Evolutionary conservation across 2,888 invertebrate genomes (phyloP), one percentile per base, ranked within the genome.

Genomic region (Archips xylosteana): DNA sequence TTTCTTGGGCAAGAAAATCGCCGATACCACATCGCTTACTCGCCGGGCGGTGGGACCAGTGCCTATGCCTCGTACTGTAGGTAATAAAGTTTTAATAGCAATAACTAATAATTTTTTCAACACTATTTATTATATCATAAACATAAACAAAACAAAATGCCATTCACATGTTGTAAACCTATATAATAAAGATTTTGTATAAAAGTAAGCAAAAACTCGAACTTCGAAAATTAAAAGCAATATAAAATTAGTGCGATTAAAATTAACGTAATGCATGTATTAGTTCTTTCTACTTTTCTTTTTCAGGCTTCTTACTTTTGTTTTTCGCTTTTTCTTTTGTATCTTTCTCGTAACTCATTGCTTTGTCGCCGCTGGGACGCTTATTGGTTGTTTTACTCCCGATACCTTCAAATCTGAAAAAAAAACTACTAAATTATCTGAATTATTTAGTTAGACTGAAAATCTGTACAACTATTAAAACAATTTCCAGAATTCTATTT

Each of bases 351-450:
- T 81, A 86, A 65, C 78, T 80, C 87, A 89, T 88, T 34, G 92
- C 90, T 79, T 91, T 92, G 78, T 92, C 92, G 3, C 82, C 84
- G 32, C 84, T 74, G 2, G 82, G 62, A 6, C 94, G 88, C 80
- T 85, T 89, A 63, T n/a, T 83, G 49, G 78, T 47, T 12, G 89
- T 90, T 80, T 88, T 91, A 74, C 89, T 86, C 68, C 80, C 81
- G 63, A 92, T 77, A 23, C 85, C 85, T 78, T 92, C 82, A 77
- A 93, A 94, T 83, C 94, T 94, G 82, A 66, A 59, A 2, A 81
- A 39, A 39, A 39, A 39, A 6, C 6, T 3, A 36, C 36, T 36
- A n/a, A n/a, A n/a, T n/a, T n/a, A n/a, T n/a, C 23, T 23, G 23
- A 23, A 23, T 23, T 23, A 23, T 23, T 23, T 23, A 23, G 23